A percentile compares a stretch with the other conserved stretches of the same genome.
phyloP scores from a whole-genome alignment of 2,113 vertebrate genomes.

The Geococcyx californianus region DNA sequence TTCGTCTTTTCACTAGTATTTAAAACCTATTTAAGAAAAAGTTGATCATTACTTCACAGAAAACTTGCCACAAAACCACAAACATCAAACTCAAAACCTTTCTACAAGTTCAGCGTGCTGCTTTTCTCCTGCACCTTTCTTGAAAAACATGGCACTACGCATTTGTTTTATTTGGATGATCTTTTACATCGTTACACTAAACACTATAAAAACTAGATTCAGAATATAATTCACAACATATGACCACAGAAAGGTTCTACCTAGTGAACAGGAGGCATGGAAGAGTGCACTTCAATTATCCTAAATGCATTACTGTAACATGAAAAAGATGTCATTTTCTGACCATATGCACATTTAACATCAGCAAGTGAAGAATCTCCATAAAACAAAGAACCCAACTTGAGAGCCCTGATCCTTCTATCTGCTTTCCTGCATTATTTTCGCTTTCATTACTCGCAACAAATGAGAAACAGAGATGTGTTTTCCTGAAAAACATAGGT shows the following conservation, averaged over 20 bases:
- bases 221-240: neutral
- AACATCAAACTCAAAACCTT: neutral
- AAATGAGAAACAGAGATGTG: neutral
- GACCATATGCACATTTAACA: neutral
- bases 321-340: neutral
- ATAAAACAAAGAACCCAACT: neutral
- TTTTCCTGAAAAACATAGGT: neutral
- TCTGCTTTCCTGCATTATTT: neutral
- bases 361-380: neutral
- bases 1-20: conserved; percentile 89
- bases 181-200: neutral
- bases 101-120: neutral
- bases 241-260: neutral
- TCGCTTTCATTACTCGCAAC: neutral
- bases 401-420: neutral
- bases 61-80: neutral
- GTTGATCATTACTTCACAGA: neutral
- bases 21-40: conserved; percentile 77
- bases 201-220: neutral
- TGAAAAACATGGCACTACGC: neutral
- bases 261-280: no score
- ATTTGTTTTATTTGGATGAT: neutral
- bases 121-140: neutral
- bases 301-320: neutral
- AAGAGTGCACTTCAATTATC: no score